A percentile compares a stretch with the other conserved stretches of the same genome.
Conservation (phyloP, 2,797 vertebrate genomes). For the Mareca penelope region DNA sequence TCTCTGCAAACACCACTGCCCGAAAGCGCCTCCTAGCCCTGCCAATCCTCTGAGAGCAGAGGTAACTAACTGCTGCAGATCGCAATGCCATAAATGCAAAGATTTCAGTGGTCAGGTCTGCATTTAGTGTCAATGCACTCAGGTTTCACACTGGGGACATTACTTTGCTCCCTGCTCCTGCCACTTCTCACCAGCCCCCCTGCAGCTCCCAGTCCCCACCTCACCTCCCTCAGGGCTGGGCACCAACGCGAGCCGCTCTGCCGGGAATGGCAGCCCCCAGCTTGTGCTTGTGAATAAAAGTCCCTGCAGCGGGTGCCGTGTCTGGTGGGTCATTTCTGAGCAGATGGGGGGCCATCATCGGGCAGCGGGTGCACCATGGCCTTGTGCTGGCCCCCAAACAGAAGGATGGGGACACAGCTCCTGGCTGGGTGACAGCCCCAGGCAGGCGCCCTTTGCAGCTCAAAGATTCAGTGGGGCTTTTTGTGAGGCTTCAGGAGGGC, state of each 20-base stretch:
- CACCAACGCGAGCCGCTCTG: neutral
- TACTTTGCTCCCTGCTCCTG: neutral
- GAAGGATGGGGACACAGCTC: too few relatives aligned
- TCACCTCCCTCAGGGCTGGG: accelerated
- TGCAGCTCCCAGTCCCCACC: neutral
- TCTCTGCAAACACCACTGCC: neutral
- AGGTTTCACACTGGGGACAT: neutral
- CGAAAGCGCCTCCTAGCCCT: neutral
- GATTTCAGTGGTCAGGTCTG: neutral
- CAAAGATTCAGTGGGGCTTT: accelerated
- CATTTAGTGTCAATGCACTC: neutral
- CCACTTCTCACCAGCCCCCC: neutral
- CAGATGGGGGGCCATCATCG: too few relatives aligned
- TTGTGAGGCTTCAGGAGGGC: accelerated
- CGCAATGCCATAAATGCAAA: neutral
- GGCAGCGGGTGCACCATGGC: neutral
- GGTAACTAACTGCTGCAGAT: neutral
- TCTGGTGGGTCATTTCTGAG: neutral
- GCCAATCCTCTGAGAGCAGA: neutral
- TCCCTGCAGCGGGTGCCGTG: neutral
- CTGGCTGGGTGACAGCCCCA: neutral
- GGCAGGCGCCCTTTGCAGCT: neutral
- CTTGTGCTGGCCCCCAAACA: accelerated
- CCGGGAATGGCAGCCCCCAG: neutral
- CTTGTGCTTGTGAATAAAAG: neutral